A percentile compares a stretch with the other conserved stretches of the same genome.
Evolutionary conservation across 2,888 invertebrate genomes (phyloP).

Genomic region (Phorcus lineatus): DNA sequence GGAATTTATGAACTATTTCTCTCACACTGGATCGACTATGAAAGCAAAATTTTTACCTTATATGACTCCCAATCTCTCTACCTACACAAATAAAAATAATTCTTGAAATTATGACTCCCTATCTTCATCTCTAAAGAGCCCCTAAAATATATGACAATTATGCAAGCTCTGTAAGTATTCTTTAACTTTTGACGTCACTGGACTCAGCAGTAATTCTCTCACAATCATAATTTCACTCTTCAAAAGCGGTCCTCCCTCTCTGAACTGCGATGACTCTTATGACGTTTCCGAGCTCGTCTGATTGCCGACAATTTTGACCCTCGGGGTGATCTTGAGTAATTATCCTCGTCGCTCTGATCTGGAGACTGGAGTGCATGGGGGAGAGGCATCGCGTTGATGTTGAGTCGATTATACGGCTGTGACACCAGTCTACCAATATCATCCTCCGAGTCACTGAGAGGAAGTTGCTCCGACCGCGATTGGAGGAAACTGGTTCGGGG

Average conservation of each 20-base stretch:
- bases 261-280: neutral
- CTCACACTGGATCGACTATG: no score
- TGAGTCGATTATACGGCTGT: neutral
- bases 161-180: no score
- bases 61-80: neutral
- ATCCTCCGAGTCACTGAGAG: neutral
- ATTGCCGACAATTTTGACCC: neutral
- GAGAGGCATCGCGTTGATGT: neutral
- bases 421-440: neutral
- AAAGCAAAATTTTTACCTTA: no score
- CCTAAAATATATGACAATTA: no score
- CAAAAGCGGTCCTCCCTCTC: constrained; percentile 5
- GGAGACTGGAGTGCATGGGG: neutral
- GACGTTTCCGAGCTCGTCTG: neutral
- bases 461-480: neutral
- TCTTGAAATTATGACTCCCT: no score
- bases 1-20: no score
- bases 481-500: neutral
- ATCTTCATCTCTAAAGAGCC: no score
- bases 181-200: no score
- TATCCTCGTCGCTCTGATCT: constrained; percentile 7
- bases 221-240: no score
- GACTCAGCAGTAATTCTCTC: no score
- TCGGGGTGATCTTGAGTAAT: neutral
- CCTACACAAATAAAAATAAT: no score